Percentiles rank a stretch among this genome's conserved stretches.
Conservation (phyloP, 2,888 invertebrate genomes). For the Lymantria monacha region DNA sequence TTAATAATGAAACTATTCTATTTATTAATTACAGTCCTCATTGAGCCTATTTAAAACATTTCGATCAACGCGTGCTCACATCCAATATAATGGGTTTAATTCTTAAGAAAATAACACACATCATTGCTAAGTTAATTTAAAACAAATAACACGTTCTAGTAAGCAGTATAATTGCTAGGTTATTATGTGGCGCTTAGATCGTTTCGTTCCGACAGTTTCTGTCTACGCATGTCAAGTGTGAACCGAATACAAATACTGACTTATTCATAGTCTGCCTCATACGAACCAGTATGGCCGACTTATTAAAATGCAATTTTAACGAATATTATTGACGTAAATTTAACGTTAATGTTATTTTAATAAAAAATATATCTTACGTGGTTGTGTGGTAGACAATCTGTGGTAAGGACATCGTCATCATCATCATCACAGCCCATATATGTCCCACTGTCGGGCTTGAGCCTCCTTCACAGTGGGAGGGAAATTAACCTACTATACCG, state of each 20-base stretch:
- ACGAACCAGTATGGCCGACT: conserved; percentile 19
- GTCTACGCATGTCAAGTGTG: conserved; percentile 24
- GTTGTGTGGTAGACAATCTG: no score
- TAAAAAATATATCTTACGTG: no score
- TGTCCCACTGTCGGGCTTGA: no score
- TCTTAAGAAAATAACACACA: not conserved
- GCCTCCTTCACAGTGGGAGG: no score
- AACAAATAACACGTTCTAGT: conserved; percentile 31
- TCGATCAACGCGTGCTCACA: conserved; percentile 10
- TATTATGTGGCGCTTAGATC: conserved; percentile 36
- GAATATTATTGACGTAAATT: conserved; percentile 18
- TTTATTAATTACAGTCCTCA: conserved; percentile 1
- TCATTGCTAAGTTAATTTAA: conserved; percentile 16
- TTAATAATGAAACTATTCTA: not conserved
- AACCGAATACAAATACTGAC: conserved; percentile 42
- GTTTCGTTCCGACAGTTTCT: conserved; percentile 15
- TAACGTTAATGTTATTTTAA: not conserved
- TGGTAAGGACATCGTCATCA: no score
- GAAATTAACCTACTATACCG: no score
- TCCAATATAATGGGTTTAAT: not conserved
- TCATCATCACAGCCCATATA: no score
- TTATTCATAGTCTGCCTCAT: conserved; percentile 27
- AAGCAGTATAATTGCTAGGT: conserved; percentile 38
- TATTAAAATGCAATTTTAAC: conserved; percentile 26
- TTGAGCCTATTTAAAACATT: conserved; percentile 2